These are phyloP conservation scores for Nyleta sp. DNA, from an alignment of 2,888 invertebrate genomes.

Conservation along the genomic window DNA sequence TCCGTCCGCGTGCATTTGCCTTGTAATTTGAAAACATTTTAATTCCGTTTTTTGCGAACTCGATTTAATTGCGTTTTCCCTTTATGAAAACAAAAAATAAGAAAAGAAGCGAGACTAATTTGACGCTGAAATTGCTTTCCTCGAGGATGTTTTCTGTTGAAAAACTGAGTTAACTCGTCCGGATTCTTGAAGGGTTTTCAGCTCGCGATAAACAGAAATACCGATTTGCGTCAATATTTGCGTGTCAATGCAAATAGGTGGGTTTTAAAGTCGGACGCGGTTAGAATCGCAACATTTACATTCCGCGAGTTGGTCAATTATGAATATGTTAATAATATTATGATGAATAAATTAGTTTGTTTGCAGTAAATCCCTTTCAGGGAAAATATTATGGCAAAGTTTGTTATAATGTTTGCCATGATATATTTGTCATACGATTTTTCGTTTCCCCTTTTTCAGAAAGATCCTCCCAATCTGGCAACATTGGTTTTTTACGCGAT, in stretches of 20 bases:
- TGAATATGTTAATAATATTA: slow-evolving; percentile 2
- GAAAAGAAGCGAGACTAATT: not conserved
- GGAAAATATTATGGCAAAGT: too few species aligned
- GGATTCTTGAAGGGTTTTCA: not conserved
- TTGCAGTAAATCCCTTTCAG: not conserved
- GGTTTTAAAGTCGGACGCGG: not conserved
- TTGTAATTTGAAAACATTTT: too few species aligned
- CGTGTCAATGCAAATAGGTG: not conserved
- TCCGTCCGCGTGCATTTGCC: too few species aligned
- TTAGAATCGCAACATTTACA: not conserved
- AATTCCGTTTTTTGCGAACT: too few species aligned
- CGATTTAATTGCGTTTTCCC: not conserved
- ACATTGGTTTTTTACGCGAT: too few species aligned
- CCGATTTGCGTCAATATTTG: slow-evolving; percentile 2
- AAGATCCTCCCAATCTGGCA: too few species aligned
- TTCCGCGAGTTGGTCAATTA: not conserved
- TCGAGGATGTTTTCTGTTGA: not conserved
- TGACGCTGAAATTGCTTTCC: not conserved
- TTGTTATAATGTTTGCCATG: too few species aligned
- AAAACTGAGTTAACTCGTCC: slow-evolving; percentile 1
- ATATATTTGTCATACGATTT: too few species aligned
- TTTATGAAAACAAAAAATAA: slow-evolving; percentile 1
- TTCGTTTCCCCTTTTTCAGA: too few species aligned
- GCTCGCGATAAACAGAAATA: slow-evolving; percentile 1
- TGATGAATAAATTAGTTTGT: slow-evolving; percentile 3